These are phyloP conservation scores for Eupristina koningsbergeri DNA, from an alignment of 1,140 invertebrate species.

Conservation along the genomic window DNA sequence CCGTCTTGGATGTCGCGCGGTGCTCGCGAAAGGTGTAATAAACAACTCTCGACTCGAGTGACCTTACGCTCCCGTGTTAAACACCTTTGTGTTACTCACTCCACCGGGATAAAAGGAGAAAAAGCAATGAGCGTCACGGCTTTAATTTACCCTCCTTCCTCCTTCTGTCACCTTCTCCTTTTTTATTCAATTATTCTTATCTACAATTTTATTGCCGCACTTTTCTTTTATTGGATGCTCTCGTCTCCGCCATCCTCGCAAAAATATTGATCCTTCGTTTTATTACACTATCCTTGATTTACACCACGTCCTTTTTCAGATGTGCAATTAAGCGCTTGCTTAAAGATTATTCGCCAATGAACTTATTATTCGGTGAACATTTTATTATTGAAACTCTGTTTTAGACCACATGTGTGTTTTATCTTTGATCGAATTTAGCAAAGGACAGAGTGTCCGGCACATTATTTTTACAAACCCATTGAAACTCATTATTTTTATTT, in stretches of 20 bases:
- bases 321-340: background rate
- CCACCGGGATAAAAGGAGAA: background rate
- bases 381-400: background rate
- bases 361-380: background rate
- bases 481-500: background rate
- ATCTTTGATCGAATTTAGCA: background rate
- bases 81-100: background rate
- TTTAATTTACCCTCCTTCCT: background rate
- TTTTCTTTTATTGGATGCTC: background rate
- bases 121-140: background rate
- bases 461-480: background rate
- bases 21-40: conserved; percentile 24
- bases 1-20: conserved; percentile 6
- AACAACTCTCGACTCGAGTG: conserved; percentile 23
- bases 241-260: background rate
- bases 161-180: background rate
- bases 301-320: background rate
- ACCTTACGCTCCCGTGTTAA: conserved; percentile 3
- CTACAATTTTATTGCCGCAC: background rate
- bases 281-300: background rate
- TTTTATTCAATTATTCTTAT: background rate
- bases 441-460: background rate
- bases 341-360: background rate
- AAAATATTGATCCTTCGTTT: background rate
- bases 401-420: background rate